Evolutionary conservation across 2,797 vertebrate species (phyloP).

Genomic region (Anolis apletophallus): DNA sequence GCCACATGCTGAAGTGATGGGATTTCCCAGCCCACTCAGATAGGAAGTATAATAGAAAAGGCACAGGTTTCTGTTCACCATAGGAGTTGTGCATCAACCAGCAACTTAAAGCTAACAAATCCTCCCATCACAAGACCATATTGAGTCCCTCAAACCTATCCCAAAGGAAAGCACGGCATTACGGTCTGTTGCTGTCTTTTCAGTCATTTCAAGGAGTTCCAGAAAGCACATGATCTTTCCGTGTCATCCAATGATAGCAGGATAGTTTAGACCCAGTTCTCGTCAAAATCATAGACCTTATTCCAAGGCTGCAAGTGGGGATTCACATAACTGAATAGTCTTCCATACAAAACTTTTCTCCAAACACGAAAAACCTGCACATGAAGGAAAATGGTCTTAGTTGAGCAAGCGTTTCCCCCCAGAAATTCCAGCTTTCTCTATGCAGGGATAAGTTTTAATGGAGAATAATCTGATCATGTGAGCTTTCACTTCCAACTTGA

Average conservation of each 20-base stretch:
- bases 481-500: not conserved
- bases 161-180: conserved; percentile 34
- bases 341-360: not conserved
- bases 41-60: conserved; percentile 87
- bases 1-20: conserved; percentile 86
- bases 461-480: not conserved
- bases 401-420: not conserved
- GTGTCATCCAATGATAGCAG: conserved; percentile 12
- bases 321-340: not conserved
- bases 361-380: not conserved
- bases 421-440: not conserved
- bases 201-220: conserved; percentile 43
- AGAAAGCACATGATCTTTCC: conserved; percentile 43
- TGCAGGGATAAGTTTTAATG: not conserved
- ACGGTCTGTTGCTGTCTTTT: conserved; percentile 10
- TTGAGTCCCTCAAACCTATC: conserved; percentile 43
- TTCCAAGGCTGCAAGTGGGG: not conserved
- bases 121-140: conserved; percentile 58
- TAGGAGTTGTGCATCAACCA: conserved; percentile 79
- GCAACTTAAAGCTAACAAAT: conserved; percentile 82
- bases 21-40: conserved; percentile 81
- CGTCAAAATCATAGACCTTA: not conserved
- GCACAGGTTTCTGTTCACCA: conserved; percentile 87
- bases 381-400: not conserved
- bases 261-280: conserved; percentile 18